Percentiles rank a stretch among this genome's conserved stretches.
These are phyloP conservation scores for Hemicrepidius hirtus DNA, from an alignment of 2,888 invertebrate species.

Conservation along the genomic window DNA sequence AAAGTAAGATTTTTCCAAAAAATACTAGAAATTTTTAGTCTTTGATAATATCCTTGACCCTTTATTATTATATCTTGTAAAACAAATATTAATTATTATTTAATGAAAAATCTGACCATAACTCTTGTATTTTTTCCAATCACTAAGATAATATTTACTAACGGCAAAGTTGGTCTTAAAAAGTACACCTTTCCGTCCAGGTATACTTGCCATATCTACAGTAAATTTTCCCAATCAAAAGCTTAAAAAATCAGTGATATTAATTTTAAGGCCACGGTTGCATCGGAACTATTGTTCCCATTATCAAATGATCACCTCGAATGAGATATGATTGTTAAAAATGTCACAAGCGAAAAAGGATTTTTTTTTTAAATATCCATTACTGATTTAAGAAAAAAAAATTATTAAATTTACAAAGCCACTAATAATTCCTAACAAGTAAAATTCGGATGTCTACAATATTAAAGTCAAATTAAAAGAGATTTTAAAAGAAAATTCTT, in stretches of 20 bases:
- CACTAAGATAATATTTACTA: background rate
- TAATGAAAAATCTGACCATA: conserved; percentile 1
- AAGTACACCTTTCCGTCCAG: conserved; percentile 25
- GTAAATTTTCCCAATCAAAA: conserved; percentile 57
- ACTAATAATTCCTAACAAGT: too few species aligned
- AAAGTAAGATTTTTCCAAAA: too few species aligned
- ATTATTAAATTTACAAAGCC: too few species aligned
- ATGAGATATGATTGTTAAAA: conserved; percentile 61
- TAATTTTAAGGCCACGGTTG: conserved; percentile 63
- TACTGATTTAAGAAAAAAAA: too few species aligned
- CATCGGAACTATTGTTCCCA: conserved; percentile 60
- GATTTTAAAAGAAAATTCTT: too few species aligned
- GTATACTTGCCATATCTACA: conserved; percentile 51
- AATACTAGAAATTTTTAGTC: too few species aligned
- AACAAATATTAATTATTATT: background rate
- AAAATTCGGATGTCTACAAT: too few species aligned
- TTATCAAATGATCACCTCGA: conserved; percentile 57
- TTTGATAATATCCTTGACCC: too few species aligned
- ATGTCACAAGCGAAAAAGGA: conserved; percentile 44
- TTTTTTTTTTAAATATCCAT: too few species aligned
- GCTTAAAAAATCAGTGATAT: conserved; percentile 56
- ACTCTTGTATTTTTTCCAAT: background rate
- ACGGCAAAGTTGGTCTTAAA: conserved; percentile 27
- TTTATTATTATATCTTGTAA: background rate
- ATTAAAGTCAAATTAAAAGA: too few species aligned